Percentiles rank a stretch among this genome's conserved stretches.
These are phyloP conservation scores for Brachyopa scutellaris DNA, from an alignment of 2,888 invertebrate species.

Conservation along the genomic window DNA sequence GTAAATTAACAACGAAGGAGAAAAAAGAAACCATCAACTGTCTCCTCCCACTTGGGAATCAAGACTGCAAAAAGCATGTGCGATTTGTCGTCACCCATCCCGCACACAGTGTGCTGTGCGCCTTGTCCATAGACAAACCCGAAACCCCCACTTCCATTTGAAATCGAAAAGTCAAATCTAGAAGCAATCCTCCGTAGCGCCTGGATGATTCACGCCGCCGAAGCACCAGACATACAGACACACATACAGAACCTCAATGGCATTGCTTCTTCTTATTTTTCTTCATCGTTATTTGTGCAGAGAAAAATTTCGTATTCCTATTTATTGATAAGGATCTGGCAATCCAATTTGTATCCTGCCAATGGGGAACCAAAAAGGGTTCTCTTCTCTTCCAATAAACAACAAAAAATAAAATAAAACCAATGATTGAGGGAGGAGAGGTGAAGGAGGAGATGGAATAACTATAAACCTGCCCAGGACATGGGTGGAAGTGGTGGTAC, in stretches of 20 bases:
- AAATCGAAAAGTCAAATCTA: conserved; percentile 54
- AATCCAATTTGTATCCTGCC: conserved; percentile 73
- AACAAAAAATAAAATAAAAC: conserved; percentile 60
- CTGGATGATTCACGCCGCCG: conserved; percentile 58
- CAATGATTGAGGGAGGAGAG: conserved; percentile 12
- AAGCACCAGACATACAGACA: background rate
- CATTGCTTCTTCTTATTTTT: conserved; percentile 19
- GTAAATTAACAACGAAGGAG: conserved; percentile 1
- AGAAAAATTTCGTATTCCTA: conserved; percentile 71
- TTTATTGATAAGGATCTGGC: conserved; percentile 73
- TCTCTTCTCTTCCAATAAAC: conserved; percentile 68
- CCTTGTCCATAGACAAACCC: conserved; percentile 47
- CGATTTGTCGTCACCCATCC: conserved; percentile 23
- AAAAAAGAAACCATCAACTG: conserved; percentile 4
- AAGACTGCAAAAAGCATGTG: conserved; percentile 58
- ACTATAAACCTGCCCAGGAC: conserved; percentile 41
- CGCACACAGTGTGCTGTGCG: conserved; percentile 31
- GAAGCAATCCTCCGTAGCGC: conserved; percentile 53
- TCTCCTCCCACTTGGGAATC: conserved; percentile 64
- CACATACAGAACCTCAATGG: background rate
- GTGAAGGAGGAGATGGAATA: background rate
- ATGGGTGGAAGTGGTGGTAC: background rate
- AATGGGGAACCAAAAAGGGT: conserved; percentile 72
- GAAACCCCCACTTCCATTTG: conserved; percentile 32
- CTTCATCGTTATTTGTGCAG: conserved; percentile 60